phyloP scores from a whole-genome alignment of 1,140 invertebrate genomes.

The Drosophila mauritiana region DNA sequence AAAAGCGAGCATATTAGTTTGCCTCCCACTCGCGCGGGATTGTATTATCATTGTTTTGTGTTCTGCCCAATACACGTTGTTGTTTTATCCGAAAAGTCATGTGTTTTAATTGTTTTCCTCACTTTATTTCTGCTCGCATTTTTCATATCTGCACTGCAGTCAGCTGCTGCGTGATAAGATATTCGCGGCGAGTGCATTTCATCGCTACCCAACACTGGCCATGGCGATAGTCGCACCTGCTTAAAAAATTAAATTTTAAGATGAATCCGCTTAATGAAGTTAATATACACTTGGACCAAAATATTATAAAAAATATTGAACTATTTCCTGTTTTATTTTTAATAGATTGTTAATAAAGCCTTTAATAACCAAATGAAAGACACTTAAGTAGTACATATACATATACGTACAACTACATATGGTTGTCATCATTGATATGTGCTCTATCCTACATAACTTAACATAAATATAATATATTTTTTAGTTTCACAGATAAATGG shows the following conservation, averaged over 20 bases:
- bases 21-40: conserved; percentile 10
- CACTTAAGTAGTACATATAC: no score
- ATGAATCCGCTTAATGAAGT: no score
- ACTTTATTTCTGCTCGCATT: neutral
- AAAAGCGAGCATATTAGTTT: conserved; percentile 12
- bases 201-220: neutral
- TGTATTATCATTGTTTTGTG: conserved; percentile 60
- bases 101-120: conserved; percentile 14
- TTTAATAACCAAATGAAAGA: no score
- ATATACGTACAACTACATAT: no score
- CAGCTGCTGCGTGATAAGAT: neutral
- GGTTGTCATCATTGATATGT: no score
- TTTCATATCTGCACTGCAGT: neutral
- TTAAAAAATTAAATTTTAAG: no score
- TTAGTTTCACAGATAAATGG: no score
- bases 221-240: neutral
- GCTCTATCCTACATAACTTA: no score
- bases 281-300: no score
- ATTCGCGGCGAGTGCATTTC: neutral
- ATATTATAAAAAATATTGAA: neutral
- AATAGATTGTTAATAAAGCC: no score
- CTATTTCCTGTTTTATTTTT: neutral
- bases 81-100: conserved; percentile 44
- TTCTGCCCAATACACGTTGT: conserved; percentile 65
- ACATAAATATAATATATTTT: no score